Evolutionary conservation across 1,140 invertebrate species (phyloP).

Genomic region (Holotrichia oblita): DNA sequence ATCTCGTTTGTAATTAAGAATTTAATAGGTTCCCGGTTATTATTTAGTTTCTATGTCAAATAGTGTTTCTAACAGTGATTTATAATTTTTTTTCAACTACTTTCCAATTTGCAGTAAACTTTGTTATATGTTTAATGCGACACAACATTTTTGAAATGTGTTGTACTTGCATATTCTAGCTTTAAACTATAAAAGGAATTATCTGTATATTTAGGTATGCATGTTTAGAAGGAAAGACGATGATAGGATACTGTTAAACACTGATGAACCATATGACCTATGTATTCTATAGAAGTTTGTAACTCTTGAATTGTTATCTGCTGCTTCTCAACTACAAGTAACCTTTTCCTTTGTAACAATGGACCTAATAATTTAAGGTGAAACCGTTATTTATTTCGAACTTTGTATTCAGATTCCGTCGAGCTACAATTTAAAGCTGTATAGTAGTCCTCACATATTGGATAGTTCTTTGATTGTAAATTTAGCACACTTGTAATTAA

Average conservation of each 20-base stretch:
- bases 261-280: neutral
- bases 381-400: neutral
- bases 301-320: conserved; percentile 8
- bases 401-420: neutral
- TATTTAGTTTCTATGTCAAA: no score
- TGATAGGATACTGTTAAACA: neutral
- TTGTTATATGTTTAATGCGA: no score
- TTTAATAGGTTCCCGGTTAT: no score
- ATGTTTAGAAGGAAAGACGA: neutral
- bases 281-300: neutral
- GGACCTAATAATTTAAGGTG: neutral
- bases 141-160: neutral
- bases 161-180: no score
- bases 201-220: neutral
- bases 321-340: neutral
- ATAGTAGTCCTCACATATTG: neutral
- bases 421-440: neutral
- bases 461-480: neutral
- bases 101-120: no score
- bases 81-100: no score
- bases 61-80: no score
- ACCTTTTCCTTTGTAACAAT: conserved; percentile 3
- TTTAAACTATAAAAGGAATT: no score
- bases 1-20: no score
- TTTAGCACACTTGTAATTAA: no score